Percentiles rank a stretch among this genome's conserved stretches.
phyloP scores from a whole-genome alignment of 30 jellyfish, hydroid and myxozoan genomes.

The Chironex yamaguchii region DNA sequence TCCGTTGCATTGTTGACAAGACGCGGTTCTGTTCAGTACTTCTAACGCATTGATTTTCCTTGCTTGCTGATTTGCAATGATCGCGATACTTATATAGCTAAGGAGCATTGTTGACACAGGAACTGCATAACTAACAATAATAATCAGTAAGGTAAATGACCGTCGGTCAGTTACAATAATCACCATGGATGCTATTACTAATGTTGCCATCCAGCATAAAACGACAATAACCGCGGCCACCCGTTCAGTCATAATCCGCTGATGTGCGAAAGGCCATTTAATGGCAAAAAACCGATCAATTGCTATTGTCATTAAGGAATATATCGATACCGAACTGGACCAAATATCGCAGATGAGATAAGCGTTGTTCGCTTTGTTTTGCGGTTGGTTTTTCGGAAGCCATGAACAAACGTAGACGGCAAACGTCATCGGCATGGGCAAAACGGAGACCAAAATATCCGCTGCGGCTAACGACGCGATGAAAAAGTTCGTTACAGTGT shows the following conservation, averaged over 20 bases:
- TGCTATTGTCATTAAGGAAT: constrained; percentile 81
- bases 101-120: constrained; percentile 77
- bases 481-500: background rate
- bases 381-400: constrained; percentile 1
- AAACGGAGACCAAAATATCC: background rate
- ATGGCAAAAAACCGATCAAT: constrained; percentile 87
- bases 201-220: constrained; percentile 64
- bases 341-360: constrained; percentile 69
- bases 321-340: constrained; percentile 70
- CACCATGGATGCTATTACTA: constrained; percentile 1
- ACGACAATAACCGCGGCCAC: constrained; percentile 58
- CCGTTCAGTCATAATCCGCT: constrained; percentile 40
- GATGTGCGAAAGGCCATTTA: constrained; percentile 83
- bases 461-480: background rate
- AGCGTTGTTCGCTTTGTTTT: background rate
- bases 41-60: constrained; percentile 9
- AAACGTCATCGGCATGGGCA: constrained; percentile 9
- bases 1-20: background rate
- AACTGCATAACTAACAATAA: constrained; percentile 56
- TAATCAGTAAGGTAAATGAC: constrained; percentile 29
- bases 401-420: constrained; percentile 2
- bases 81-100: constrained; percentile 77
- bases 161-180: background rate
- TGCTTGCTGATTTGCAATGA: constrained; percentile 86
- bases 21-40: background rate